phyloP scores from a whole-genome alignment of 2,797 vertebrate genomes.

The Pogonophryne albipinna region DNA sequence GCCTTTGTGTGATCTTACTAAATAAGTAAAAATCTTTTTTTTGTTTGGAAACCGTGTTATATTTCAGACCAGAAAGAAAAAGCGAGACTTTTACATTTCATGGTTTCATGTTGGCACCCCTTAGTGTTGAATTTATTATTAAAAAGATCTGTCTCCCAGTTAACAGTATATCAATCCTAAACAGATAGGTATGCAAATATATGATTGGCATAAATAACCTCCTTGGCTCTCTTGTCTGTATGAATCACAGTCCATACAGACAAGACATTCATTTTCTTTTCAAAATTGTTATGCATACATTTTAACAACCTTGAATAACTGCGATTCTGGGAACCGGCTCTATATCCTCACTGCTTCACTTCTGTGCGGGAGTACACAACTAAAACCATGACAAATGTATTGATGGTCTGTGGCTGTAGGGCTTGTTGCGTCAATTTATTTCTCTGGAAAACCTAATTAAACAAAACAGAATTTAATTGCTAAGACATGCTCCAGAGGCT shows the following conservation, averaged over 20 bases:
- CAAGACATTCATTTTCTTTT: background rate
- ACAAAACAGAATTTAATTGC: background rate
- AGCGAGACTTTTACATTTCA: background rate
- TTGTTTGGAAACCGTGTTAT: background rate
- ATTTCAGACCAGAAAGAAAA: background rate
- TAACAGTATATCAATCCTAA: background rate
- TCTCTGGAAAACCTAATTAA: background rate
- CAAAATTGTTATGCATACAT: background rate
- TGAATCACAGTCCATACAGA: background rate
- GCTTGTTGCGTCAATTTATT: background rate
- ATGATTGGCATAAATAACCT: no score
- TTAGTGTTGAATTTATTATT: background rate
- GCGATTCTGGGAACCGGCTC: background rate
- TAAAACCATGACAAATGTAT: background rate
- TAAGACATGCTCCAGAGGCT: background rate
- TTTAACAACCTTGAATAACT: background rate
- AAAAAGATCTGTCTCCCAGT: background rate
- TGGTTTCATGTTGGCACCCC: background rate
- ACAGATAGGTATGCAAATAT: no score
- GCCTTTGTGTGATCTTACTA: no score
- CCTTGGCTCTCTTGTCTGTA: background rate
- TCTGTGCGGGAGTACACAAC: background rate
- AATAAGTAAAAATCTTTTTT: no score
- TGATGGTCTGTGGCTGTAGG: conserved; percentile 9
- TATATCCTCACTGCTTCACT: background rate